Evolutionary conservation across 2,888 invertebrate species (phyloP).

Genomic region (Plagodis pulveraria): DNA sequence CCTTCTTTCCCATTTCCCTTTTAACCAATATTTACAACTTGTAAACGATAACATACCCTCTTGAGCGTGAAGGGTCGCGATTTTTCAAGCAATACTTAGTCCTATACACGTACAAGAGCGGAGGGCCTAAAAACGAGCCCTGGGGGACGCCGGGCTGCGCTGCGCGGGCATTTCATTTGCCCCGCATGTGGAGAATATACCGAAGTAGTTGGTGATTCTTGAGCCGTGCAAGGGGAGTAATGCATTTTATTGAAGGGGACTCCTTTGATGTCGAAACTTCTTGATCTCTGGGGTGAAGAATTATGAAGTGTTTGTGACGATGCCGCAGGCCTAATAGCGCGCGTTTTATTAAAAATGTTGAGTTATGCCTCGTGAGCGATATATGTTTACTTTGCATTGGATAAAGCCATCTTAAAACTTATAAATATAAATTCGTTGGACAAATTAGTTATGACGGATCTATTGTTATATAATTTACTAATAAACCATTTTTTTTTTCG

Average conservation of each 20-base stretch:
- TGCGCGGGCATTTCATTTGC: slow-evolving; percentile 65
- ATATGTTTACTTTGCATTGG: background rate
- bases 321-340: slow-evolving; percentile 34
- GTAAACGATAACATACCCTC: slow-evolving; percentile 63
- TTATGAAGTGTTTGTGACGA: slow-evolving; percentile 36
- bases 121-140: slow-evolving; percentile 53
- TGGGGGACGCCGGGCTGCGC: slow-evolving; percentile 51
- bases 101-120: slow-evolving; percentile 32
- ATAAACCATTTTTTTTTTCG: no score
- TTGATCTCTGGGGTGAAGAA: slow-evolving; percentile 38
- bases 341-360: slow-evolving; percentile 32
- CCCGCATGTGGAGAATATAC: slow-evolving; percentile 47
- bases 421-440: no score
- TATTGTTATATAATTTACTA: no score
- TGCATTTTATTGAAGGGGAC: slow-evolving; percentile 55
- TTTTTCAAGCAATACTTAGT: slow-evolving; percentile 60
- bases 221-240: slow-evolving; percentile 49
- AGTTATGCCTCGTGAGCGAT: slow-evolving; percentile 10
- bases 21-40: slow-evolving; percentile 72
- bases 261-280: slow-evolving; percentile 48
- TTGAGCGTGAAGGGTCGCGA: slow-evolving; percentile 46
- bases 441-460: no score
- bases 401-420: background rate
- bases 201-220: slow-evolving; percentile 52
- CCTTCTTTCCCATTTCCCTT: slow-evolving; percentile 39